Evolutionary conservation across 2,113 vertebrate genomes (phyloP).

Genomic region (Ophthalmolycus amberensis): DNA sequence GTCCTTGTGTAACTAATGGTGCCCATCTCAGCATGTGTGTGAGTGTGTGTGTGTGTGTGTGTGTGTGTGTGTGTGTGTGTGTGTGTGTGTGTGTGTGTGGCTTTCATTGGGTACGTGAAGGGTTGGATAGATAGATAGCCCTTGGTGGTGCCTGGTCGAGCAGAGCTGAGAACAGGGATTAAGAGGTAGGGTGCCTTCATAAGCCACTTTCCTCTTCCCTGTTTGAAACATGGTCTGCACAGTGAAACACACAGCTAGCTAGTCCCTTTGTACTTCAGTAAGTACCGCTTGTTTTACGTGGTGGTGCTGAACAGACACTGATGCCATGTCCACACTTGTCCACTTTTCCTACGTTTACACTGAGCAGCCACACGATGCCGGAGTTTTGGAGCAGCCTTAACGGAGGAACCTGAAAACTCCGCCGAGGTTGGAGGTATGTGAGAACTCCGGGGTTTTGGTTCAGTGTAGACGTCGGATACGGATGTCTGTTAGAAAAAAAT

Average conservation of each 20-base stretch:
- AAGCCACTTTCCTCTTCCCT: slow-evolving; percentile 57
- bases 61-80: neutral
- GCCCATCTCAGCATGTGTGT: slow-evolving; percentile 49
- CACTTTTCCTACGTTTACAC: no score
- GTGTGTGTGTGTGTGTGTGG: slow-evolving; percentile 10
- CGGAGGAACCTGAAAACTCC: no score
- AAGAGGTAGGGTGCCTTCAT: slow-evolving; percentile 57
- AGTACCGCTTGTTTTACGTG: slow-evolving; percentile 34
- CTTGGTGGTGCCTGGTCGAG: slow-evolving; percentile 55
- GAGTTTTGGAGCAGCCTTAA: no score
- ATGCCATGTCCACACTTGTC: no score
- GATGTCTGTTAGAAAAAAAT: no score
- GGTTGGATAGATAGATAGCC: slow-evolving; percentile 67
- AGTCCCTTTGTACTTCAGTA: slow-evolving; percentile 18
- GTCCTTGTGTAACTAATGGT: slow-evolving; percentile 69
- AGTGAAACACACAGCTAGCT: slow-evolving; percentile 33
- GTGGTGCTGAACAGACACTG: slow-evolving; percentile 16
- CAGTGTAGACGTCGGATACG: no score
- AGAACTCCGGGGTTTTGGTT: no score
- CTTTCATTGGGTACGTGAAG: slow-evolving; percentile 40
- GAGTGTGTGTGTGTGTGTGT: neutral
- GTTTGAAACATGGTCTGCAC: slow-evolving; percentile 61
- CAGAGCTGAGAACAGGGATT: slow-evolving; percentile 66
- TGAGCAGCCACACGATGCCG: no score
- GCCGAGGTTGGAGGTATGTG: no score